Evolutionary conservation across 2,113 vertebrate species (phyloP), one percentile per base, ranked within the genome.

Genomic region (Grantiella picta): DNA sequence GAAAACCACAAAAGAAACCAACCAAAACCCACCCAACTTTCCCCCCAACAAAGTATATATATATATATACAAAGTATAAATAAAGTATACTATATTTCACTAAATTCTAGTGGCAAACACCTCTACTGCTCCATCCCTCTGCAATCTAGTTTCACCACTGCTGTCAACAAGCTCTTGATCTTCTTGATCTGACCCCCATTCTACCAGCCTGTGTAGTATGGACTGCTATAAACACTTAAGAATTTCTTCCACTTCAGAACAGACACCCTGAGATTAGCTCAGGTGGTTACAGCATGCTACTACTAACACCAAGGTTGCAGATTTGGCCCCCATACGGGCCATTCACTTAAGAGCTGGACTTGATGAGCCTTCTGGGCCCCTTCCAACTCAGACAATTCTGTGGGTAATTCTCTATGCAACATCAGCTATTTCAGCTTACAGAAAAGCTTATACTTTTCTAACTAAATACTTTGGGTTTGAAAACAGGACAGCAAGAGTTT

Each of bases 241-340:
- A 53, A 61, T 50, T 88, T 86, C 18, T 82, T 84, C 28, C 25
- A 22, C 35, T 72, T 72, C 23, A 31, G 15, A 92, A 60, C 23
- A 27, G 3, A 44, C 2, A 68, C 9, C 21, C 33, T 27, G 36
- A 59, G 45, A 52, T 22, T 14, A 76, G 31, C 36, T 36, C 63
- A 59, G 40, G 21, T 36, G 31, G 11, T 50, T 18, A 59, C 61
- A 59, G 31, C 25, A 76, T 6, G 9, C 13, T 50, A 53, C 18
- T 77, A 18, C 36, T 31, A 31, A 50, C 9, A 28, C 45, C 36
- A 44, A 18, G 27, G 17, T 7, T 0, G 0, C 35, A 66, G 42
- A 44, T 59, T n/a, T 76, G 20, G 35, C 23, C 6, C 20, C 17
- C 7, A 25, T 28, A n/a, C 17, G 44, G 35, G 9, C 10, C 15